Evolutionary conservation across 2,113 vertebrate species (phyloP), one percentile per base, ranked within the genome.

Genomic region (Hippocampus guttulatus): DNA sequence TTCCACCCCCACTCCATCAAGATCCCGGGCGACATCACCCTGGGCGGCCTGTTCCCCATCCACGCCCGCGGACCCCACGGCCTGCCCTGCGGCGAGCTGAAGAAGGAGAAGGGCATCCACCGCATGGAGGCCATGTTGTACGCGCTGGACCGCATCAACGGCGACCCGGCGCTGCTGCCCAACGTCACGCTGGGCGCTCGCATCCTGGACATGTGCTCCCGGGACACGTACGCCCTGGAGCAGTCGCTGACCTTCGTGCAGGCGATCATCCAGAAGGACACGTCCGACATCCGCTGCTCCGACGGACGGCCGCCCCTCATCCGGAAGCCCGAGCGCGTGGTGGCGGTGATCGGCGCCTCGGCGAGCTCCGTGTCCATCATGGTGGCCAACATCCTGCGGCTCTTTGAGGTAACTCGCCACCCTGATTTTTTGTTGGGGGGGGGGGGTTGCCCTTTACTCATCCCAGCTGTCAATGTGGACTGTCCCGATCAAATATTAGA

Each of bases 121-220:
- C 93, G 95, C 1, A 90, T 97, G 87, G 95, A 96, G 78, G 95
- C 95, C 82, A 96, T 97, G 95, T 76, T 96, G 38, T 97, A 96
- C 1, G 95, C 95, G 0, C 88, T 96, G 83, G 95, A 97, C 76
- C 94, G 93, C 47, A 93, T 97, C 63, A 97, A 97, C 82, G 87
- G 91, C 0, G 95, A 96, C 85, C 91, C 95, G 0, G 76, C 81
- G 3, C 81, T 96, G 71, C 92, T 97, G 54, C 95, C 95, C 5
- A 95, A 95, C 84, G 91, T 96, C 77, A 96, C 93, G 0, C 85
- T 97, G 71, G 95, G 95, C 0, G 95, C 93, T 0, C 91, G 94
- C 2, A 94, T 97, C 84, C 90, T 97, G 0, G 95, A 95, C 86
- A 96, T 95, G 1, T 96, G 95, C 79, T 96, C 95, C 3, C 78